A percentile compares a stretch with the other conserved stretches of the same genome.
Evolutionary conservation across 2,888 invertebrate genomes (phyloP).

Genomic region (Spodoptera exigua): DNA sequence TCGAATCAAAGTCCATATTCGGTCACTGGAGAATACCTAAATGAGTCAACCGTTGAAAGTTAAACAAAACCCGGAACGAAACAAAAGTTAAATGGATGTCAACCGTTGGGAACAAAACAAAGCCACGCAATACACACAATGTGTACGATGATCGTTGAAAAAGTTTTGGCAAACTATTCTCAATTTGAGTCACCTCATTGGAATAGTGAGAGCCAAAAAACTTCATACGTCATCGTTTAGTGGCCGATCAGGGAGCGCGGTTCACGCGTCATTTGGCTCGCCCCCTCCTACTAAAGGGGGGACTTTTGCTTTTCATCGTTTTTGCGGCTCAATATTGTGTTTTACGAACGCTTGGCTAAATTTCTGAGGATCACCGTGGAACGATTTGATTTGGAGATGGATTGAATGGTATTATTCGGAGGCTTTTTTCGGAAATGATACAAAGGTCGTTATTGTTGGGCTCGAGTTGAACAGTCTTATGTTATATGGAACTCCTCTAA

Average conservation of each 20-base stretch:
- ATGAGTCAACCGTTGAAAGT: background rate
- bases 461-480: slow-evolving; percentile 17
- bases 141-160: slow-evolving; percentile 31
- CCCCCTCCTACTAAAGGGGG: slow-evolving; percentile 24
- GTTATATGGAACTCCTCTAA: background rate
- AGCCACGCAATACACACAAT: slow-evolving; percentile 5
- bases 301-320: slow-evolving; percentile 60
- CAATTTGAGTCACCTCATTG: slow-evolving; percentile 52
- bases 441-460: slow-evolving; percentile 38
- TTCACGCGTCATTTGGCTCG: slow-evolving; percentile 66
- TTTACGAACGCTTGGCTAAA: slow-evolving; percentile 57
- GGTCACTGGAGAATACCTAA: slow-evolving; percentile 21
- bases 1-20: slow-evolving; percentile 24
- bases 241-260: slow-evolving; percentile 51
- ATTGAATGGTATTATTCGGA: slow-evolving; percentile 49
- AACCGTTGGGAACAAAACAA: slow-evolving; percentile 32
- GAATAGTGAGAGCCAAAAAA: slow-evolving; percentile 57
- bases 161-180: slow-evolving; percentile 32
- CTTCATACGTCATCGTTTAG: slow-evolving; percentile 68
- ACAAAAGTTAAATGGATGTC: slow-evolving; percentile 35
- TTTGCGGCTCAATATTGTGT: slow-evolving; percentile 62
- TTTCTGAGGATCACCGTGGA: slow-evolving; percentile 51
- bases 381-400: slow-evolving; percentile 55
- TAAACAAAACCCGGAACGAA: slow-evolving; percentile 16
- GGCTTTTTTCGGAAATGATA: slow-evolving; percentile 33